A percentile compares a stretch with the other conserved stretches of the same genome.
These are phyloP conservation scores for Melanotaenia parkinsoni DNA, from an alignment of 2,797 vertebrate genomes.

Conservation along the genomic window DNA sequence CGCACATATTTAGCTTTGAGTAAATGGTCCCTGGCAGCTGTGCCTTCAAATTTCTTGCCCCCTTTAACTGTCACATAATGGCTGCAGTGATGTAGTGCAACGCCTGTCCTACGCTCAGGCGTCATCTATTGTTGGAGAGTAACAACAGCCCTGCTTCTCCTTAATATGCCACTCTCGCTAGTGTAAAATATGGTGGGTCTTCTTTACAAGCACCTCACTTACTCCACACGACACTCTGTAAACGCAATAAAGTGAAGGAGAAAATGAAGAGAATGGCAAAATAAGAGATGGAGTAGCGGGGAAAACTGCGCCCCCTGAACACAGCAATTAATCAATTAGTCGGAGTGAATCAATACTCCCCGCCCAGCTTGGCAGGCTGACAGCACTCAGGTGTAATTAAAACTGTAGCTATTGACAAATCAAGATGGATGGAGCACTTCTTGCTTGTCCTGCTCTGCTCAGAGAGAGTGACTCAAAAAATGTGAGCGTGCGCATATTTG, in stretches of 20 bases:
- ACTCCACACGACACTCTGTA: conserved; percentile 9
- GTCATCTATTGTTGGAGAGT: conserved; percentile 44
- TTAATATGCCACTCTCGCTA: conserved; percentile 49
- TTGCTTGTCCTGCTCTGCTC: conserved; percentile 44
- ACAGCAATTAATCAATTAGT: conserved; percentile 85
- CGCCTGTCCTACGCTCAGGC: conserved; percentile 30
- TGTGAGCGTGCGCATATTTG: conserved; percentile 1
- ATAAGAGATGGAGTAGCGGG: conserved; percentile 37
- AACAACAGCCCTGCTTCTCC: conserved; percentile 38
- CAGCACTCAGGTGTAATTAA: conserved; percentile 88
- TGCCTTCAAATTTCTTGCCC: conserved; percentile 45
- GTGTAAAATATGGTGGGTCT: conserved; percentile 30
- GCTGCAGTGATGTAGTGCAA: conserved; percentile 63
- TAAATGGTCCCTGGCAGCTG: conserved; percentile 58
- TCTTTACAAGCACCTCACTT: conserved; percentile 35
- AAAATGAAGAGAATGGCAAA: conserved; percentile 38
- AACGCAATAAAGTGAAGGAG: conserved; percentile 24
- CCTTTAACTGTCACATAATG: conserved; percentile 71
- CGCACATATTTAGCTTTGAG: conserved; percentile 59
- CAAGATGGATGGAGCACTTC: conserved; percentile 80
- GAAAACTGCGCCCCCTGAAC: conserved; percentile 61
- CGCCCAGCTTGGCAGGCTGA: conserved; percentile 75
- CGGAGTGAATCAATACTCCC: conserved; percentile 73
- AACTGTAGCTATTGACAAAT: conserved; percentile 85
- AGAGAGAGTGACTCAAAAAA: conserved; percentile 53